Conservation (phyloP, 2,113 vertebrate species). For the human region DNA sequence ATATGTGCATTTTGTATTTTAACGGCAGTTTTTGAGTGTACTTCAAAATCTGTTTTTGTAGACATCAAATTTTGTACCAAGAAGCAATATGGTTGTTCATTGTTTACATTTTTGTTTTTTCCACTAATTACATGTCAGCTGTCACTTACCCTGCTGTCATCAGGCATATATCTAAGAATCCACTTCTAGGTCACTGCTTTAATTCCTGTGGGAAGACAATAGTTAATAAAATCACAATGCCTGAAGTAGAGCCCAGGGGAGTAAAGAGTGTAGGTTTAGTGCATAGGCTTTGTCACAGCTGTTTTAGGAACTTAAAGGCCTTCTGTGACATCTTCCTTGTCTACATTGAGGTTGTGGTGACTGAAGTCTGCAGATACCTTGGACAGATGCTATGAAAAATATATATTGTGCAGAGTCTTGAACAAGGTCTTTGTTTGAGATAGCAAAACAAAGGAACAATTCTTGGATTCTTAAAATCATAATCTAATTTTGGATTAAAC, state of each 20-base stretch:
- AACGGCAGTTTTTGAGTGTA: background rate
- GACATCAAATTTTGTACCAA: background rate
- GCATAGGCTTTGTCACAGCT: slow-evolving; percentile 7
- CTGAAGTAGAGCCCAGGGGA: background rate
- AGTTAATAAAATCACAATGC: slow-evolving; percentile 68
- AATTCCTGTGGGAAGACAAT: slow-evolving; percentile 55
- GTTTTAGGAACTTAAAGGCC: background rate
- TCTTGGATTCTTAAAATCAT: slow-evolving; percentile 5
- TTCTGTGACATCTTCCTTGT: background rate
- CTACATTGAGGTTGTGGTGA: background rate
- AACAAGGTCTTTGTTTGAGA: background rate
- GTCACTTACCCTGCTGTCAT: slow-evolving; percentile 59
- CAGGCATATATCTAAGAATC: slow-evolving; percentile 17
- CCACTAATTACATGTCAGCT: slow-evolving; percentile 50
- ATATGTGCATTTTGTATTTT: background rate
- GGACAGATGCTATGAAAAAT: background rate
- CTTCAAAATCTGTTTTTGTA: slow-evolving; percentile 4
- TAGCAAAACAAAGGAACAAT: background rate
- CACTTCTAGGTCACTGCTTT: slow-evolving; percentile 68
- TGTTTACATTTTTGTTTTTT: slow-evolving; percentile 12
- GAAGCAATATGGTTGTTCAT: background rate
- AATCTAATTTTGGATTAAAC: slow-evolving; percentile 14
- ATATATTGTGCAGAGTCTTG: background rate
- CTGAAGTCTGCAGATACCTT: background rate
- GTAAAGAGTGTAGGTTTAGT: background rate